Conservation (phyloP, 2,888 invertebrate species). For the Thyatira batis region DNA sequence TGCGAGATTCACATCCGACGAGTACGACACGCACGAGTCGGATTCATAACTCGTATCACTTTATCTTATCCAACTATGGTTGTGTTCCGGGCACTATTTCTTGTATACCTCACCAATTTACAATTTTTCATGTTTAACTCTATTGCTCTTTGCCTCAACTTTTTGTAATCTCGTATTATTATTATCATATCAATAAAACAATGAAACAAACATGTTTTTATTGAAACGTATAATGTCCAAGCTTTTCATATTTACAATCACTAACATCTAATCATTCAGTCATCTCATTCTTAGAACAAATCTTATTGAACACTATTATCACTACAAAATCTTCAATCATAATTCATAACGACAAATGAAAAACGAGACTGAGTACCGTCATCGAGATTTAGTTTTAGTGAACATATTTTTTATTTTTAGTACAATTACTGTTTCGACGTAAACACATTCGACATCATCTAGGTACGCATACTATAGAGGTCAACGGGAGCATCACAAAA, state of each 20-base stretch:
- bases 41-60: conserved; percentile 41
- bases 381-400: conserved; percentile 66
- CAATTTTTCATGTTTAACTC: conserved; percentile 20
- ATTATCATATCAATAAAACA: conserved; percentile 27
- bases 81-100: conserved; percentile 12
- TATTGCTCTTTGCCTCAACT: conserved; percentile 8
- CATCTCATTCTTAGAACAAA: conserved; percentile 75
- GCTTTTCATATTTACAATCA: conserved; percentile 79
- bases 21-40: conserved; percentile 70
- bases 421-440: conserved; percentile 64
- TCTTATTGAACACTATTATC: conserved; percentile 80
- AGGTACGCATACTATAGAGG: conserved; percentile 57
- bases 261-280: conserved; percentile 79
- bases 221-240: conserved; percentile 80
- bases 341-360: conserved; percentile 68
- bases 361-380: conserved; percentile 77
- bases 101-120: conserved; percentile 2
- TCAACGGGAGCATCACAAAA: conserved; percentile 59
- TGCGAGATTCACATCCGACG: conserved; percentile 64
- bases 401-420: conserved; percentile 55
- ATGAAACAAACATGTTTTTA: conserved; percentile 64
- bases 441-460: conserved; percentile 62
- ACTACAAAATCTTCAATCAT: conserved; percentile 73
- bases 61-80: background rate
- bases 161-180: conserved; percentile 6